Evolutionary conservation across 2,113 vertebrate species (phyloP), one percentile per base, ranked within the genome.

Genomic region (Irena cyanogastra): DNA sequence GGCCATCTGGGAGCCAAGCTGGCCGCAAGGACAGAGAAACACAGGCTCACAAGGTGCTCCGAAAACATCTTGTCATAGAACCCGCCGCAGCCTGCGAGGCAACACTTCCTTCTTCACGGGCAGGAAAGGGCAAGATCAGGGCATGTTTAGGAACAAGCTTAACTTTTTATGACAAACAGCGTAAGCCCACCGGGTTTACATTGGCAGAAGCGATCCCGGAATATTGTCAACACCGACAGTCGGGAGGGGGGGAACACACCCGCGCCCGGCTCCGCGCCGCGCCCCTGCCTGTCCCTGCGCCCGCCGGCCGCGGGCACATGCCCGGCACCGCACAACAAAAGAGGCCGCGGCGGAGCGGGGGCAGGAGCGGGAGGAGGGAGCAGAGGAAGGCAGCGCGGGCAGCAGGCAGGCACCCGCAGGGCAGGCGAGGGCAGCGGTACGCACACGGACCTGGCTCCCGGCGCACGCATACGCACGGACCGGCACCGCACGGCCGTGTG

Each of bases 1-100:
- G 97, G 98, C 99, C 99, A 99, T 99, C 95, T 98, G 97, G 97
- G 97, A 96, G 94, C 79, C 80, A 15, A 92, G 91, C 94, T 97
- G 96, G 50, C 70, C 65, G 68, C 79, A 90, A 50, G 31, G 83
- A 94, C 53, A 96, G 42, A 89, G 57, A 95, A 63, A 68, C 52
- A 95, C 21, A 70, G 27, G 22, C 91, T 96, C 83, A 97, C 77
- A 69, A 76, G 78, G 89, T 59, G 80, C 87, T 79, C 91, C 47
- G 2, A 80, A 90, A 96, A 61, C 80, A 92, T 41, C 93, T 50
- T 41, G 49, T 14, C 83, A 72, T 0, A 16, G 22, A 66, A 9
- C 54, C 23, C 42, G 47, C 42, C 53, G 54, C 65, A 86, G 85
- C 84, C 79, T 28, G n/a, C 6, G 50, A 84, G 50, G 42, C 7